phyloP scores from a whole-genome alignment of 2,797 vertebrate genomes.

The Yasuhikotakia modesta region DNA sequence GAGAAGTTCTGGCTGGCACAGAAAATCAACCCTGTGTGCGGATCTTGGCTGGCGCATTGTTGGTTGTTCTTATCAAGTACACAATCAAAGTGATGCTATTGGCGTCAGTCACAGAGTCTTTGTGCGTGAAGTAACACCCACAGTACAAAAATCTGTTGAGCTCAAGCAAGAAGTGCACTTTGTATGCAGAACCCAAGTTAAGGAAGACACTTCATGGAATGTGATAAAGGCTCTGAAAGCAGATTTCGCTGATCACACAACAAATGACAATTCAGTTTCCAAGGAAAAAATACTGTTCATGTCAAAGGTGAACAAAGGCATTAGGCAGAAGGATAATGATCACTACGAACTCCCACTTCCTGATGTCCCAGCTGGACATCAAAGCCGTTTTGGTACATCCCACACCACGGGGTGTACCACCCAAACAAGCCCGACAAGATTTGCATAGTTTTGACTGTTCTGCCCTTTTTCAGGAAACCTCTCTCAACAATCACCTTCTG shows the following conservation, averaged over 20 bases:
- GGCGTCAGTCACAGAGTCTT: slow-evolving; percentile 53
- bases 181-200: slow-evolving; percentile 39
- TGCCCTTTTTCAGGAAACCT: no score
- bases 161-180: slow-evolving; percentile 44
- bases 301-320: slow-evolving; percentile 32
- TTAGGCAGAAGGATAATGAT: slow-evolving; percentile 47
- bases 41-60: slow-evolving; percentile 48
- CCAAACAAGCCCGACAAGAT: no score
- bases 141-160: neutral
- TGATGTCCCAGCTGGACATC: no score
- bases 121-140: slow-evolving; percentile 47
- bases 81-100: slow-evolving; percentile 21
- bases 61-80: slow-evolving; percentile 9
- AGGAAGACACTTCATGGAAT: slow-evolving; percentile 45
- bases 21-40: slow-evolving; percentile 50
- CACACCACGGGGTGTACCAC: no score
- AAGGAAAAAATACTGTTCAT: slow-evolving; percentile 51
- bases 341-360: slow-evolving; percentile 49
- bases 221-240: slow-evolving; percentile 51
- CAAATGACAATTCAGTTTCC: slow-evolving; percentile 45
- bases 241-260: slow-evolving; percentile 39
- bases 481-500: no score
- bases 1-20: slow-evolving; percentile 40
- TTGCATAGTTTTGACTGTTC: no score
- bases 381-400: no score